Conservation (phyloP, 1,140 invertebrate genomes). For the Zaprionus taronus region DNA sequence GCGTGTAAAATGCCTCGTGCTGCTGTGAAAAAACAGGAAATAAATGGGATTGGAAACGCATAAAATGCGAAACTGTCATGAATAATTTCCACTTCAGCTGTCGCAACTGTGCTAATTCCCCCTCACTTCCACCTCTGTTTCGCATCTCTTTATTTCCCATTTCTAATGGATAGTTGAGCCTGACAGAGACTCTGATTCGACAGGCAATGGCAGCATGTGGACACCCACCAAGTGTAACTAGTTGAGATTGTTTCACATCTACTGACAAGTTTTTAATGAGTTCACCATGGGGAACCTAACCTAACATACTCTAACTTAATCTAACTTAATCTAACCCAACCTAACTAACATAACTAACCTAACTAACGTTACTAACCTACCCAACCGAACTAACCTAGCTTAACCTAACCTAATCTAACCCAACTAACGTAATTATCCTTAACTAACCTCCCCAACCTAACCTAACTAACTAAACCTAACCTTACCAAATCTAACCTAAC, state of each 20-base stretch:
- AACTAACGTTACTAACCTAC: too few species aligned
- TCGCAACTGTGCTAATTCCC: background rate
- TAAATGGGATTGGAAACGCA: constrained; percentile 3
- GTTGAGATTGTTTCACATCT: background rate
- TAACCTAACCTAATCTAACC: too few species aligned
- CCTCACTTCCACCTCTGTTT: too few species aligned
- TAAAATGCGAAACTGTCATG: constrained; percentile 11
- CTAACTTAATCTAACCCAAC: too few species aligned
- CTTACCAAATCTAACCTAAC: too few species aligned
- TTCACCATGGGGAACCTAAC: background rate
- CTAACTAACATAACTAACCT: too few species aligned
- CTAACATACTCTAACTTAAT: too few species aligned
- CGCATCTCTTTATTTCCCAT: too few species aligned
- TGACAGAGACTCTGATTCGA: background rate
- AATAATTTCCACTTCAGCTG: background rate
- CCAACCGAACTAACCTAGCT: too few species aligned
- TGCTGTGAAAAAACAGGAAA: background rate
- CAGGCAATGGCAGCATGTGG: background rate
- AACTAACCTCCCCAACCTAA: too few species aligned
- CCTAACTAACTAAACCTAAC: too few species aligned
- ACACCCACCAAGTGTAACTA: background rate
- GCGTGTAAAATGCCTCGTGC: constrained; percentile 5
- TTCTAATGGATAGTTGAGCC: background rate
- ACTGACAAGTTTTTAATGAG: background rate
- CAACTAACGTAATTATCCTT: too few species aligned